Evolutionary conservation across 2,888 invertebrate genomes (phyloP).

Genomic region (Xestia c-nigrum): DNA sequence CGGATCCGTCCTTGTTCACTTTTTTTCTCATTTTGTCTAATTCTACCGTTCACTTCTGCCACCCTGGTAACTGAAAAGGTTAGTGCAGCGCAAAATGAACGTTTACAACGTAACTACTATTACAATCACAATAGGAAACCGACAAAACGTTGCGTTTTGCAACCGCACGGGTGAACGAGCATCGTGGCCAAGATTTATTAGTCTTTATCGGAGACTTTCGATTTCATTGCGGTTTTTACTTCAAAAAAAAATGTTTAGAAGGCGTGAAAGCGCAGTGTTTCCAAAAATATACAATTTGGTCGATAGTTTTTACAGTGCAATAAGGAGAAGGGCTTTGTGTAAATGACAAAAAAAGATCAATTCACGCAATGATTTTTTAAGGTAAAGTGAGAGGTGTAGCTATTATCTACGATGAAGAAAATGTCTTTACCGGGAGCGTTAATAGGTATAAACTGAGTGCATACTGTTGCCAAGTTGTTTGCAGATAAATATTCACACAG

Average conservation of each 20-base stretch:
- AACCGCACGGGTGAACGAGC: constrained; percentile 53
- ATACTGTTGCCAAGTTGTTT: background rate
- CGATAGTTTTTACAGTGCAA: background rate
- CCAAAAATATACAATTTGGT: background rate
- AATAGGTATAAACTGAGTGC: background rate
- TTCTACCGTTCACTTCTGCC: constrained; percentile 25
- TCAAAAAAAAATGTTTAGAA: fast-evolving
- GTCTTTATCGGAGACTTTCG: constrained; percentile 18
- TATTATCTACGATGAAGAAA: constrained; percentile 26
- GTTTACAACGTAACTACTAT: constrained; percentile 36
- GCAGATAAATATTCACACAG: background rate
- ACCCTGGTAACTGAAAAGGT: constrained; percentile 35
- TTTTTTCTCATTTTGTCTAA: background rate
- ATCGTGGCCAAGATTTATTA: constrained; percentile 5
- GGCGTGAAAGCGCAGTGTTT: constrained; percentile 7
- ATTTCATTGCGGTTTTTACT: constrained; percentile 28
- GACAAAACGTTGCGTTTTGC: constrained; percentile 51
- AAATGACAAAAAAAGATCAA: constrained; percentile 29
- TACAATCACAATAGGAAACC: constrained; percentile 56
- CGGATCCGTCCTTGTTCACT: background rate
- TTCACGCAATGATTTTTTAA: constrained; percentile 23
- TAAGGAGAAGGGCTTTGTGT: constrained; percentile 3
- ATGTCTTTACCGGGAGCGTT: constrained; percentile 1
- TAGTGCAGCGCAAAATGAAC: constrained; percentile 45
- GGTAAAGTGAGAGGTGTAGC: constrained; percentile 39